Evolutionary conservation across 2,113 vertebrate species (phyloP).

Genomic region (Dermatemys mawii): DNA sequence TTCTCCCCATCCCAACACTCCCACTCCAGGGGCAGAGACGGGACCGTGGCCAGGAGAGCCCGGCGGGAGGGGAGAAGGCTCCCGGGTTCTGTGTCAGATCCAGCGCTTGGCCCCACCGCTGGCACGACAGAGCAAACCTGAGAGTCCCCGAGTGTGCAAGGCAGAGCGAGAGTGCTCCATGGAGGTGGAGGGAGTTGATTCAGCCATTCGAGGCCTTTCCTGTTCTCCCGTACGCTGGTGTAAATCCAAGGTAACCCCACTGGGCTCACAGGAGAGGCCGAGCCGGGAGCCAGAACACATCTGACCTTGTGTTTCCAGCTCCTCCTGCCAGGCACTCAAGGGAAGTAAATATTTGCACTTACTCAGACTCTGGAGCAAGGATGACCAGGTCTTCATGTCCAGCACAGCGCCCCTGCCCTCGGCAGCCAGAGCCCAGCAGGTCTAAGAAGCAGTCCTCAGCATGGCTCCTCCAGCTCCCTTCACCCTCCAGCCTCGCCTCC

Average conservation of each 20-base stretch:
- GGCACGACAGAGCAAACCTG: neutral
- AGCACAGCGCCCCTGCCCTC: slow-evolving; percentile 1
- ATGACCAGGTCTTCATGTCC: slow-evolving; percentile 75
- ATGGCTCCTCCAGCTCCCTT: neutral
- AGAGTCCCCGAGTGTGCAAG: neutral
- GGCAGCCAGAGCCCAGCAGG: neutral
- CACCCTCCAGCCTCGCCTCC: neutral
- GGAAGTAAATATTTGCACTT: slow-evolving; percentile 38
- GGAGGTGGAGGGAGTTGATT: neutral
- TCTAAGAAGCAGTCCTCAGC: neutral
- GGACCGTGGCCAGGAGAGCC: neutral
- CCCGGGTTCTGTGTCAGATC: neutral
- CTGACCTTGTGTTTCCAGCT: neutral
- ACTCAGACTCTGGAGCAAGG: slow-evolving; percentile 76
- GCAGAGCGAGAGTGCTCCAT: neutral
- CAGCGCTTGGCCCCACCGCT: neutral
- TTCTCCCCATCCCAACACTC: neutral
- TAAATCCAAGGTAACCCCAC: neutral
- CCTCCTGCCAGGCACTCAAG: neutral
- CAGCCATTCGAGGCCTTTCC: neutral
- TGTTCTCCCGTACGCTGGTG: neutral
- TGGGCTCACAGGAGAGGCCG: neutral
- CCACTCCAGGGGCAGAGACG: neutral
- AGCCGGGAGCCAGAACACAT: neutral
- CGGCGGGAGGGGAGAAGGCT: neutral